Base-by-base conservation (phyloP, 2,113 vertebrate species). In the Colaptes auratus region DNA sequence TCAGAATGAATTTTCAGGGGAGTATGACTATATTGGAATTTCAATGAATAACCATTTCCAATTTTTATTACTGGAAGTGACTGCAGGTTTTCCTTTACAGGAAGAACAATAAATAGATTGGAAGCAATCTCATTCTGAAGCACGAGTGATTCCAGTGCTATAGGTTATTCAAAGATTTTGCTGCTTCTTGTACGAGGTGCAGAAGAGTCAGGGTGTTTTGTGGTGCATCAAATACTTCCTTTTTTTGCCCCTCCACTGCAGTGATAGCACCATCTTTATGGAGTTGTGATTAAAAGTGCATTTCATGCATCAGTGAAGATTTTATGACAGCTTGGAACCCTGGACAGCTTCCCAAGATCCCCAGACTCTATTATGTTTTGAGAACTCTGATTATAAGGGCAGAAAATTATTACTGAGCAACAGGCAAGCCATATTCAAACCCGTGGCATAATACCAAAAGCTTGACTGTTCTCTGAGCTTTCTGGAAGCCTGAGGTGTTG, bases 311-410 rank as follows among this genome's bases (percentile, higher is more conserved):
- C 93, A 92, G n/a, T 86, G 79, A 92, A 72, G 80, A 52, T 94
- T 90, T 94, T 81, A 75, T 36, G 46, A 33, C 74, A 71, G 44
- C 61, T 18, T 93, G 80, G 61, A 94, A 73, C 44, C 35, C 76
- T 94, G 95, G 86, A 65, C 83, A 77, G 24, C 58, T 92, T 96
- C 88, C 93, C 90, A 53, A 75, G 36, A 42, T 90, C 86, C 48
- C 69, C 58, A 83, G 86, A 65, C 83, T 95, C 90, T 81, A 25
- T 83, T 94, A 69, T 95, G 82, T 75, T 93, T 92, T 72, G 76
- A 94, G 65, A 90, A 88, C 73, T 90, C 82, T 91, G 91, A 88
- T 95, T 91, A 88, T 88, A 93, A 91, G 85, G 90, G 91, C 92
- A 91, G 93, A 95, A 94, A 83, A 94, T 91, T 83, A 90, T 50